Base-by-base conservation (phyloP, 2,888 invertebrate genomes). In the Aquatica leii region DNA sequence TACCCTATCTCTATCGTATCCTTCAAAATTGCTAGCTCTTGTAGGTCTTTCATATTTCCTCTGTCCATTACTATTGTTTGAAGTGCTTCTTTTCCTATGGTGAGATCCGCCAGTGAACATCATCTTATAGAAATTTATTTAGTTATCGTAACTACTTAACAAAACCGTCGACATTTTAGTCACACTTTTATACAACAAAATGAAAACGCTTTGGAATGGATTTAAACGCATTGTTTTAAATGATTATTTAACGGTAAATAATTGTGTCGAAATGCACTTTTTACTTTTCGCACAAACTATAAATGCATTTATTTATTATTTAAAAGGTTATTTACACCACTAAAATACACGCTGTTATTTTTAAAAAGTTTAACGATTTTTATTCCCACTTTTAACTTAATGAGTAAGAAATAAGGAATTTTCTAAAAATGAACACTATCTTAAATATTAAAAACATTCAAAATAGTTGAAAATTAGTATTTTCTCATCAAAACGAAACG, bases 41-140 rank as follows among this genome's bases (percentile, higher is more conserved):
- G 67, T 70, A 41, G 71, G 68, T 63, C 77, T 71, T 60, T 76
- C 73, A 66, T 73, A 72, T 67, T 74, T 73, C 76, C 77, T 72
- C 72, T 79, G 76, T 65, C 81, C 77, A 71, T 78, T 78, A 48
- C 68, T 73, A 63, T 79, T 78, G 66, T 78, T 77, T 12, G 80
- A 78, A 49, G 78, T 79, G 69, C 81, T 84, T 68, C 82, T 78
- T 73, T 85, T 86, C 77, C 86, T 87, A 71, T 87, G 84, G 78
- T 86, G 86, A 66, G 87, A 86, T 76, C 87, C 86, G 73, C 88
- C 88, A 73, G 88, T 88, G 81, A 89, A 89, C 88, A 89, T 89
- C 89, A 89, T 89, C 74, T 84, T 46, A 15, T n/a, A n/a, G 8
- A 14, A 14, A 43, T 17, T 43, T 86, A 43, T 9, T n/a, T n/a